Evolutionary conservation across 2,797 vertebrate species (phyloP), one percentile per base, ranked within the genome.

Genomic region (Sebastes goodei): DNA sequence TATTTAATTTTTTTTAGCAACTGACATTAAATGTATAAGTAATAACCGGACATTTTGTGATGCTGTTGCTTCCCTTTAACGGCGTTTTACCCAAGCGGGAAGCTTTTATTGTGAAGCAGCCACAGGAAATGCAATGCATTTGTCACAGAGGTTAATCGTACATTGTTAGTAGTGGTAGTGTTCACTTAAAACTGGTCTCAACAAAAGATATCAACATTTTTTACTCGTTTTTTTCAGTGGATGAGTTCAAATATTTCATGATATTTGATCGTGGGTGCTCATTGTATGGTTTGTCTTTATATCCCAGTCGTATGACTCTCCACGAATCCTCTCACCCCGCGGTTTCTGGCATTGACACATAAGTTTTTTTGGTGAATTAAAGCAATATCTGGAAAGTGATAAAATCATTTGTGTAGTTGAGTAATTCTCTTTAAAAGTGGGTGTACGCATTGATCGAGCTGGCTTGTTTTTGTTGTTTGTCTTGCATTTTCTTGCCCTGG

Each of bases 391-490:
- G 27, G 20, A 25, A 62, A 56, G 30, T 11, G n/a, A 55, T 49
- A 20, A 2, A 49, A 49, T 49, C 17, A 20, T 49, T 49, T 49
- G 7, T 49, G 46, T 49, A 20, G 10, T 27, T 30, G 15, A 35
- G 23, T 59, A n/a, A 23, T 49, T 72, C 3, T 33, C 14, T 72
- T 70, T 71, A 35, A 74, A 77, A 70, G n/a, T 38, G 7, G 29
- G 6, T 74, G 27, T 6, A 20, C 33, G 52, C 60, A 71, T 10
- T 14, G 8, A 65, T 23, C 33, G 12, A 65, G 23, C 56, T 33
- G 20, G 5, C 7, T 70, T 78, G 33, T 74, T 82, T 83, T 82
- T 70, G n/a, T 55, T 61, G 38, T 83, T 80, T 80, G 23, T 57
- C 38, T 63, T 75, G 38, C 72, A 59, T 76, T 78, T 69, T 81